Percentiles rank a stretch among this genome's conserved stretches.
These are phyloP conservation scores for Vireo altiloquus DNA, from an alignment of 2,113 vertebrate species.

Conservation along the genomic window DNA sequence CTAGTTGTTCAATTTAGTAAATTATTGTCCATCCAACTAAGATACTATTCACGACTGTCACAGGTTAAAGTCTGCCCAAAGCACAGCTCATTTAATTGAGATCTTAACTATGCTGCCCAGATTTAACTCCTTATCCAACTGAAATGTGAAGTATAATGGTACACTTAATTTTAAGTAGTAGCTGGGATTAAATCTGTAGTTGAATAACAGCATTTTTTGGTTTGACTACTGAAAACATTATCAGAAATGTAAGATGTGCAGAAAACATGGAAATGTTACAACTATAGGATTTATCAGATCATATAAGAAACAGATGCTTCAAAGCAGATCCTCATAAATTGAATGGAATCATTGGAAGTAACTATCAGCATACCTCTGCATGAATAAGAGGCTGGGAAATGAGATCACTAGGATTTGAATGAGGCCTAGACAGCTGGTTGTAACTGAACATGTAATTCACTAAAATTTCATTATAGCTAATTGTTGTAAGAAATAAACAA, in stretches of 20 bases:
- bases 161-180: not conserved
- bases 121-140: not conserved
- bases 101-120: not conserved
- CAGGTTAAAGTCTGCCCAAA: not conserved
- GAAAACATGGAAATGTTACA: not conserved
- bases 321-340: not conserved
- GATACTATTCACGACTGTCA: not conserved
- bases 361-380: not conserved
- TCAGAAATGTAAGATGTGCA: not conserved
- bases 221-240: not conserved
- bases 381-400: not conserved
- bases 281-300: not conserved
- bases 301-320: not conserved
- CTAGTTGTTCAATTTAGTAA: not conserved
- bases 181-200: not conserved
- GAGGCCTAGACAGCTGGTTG: not conserved
- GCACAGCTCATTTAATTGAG: not conserved
- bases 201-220: not conserved
- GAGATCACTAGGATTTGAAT: not conserved
- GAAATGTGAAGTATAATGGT: not conserved
- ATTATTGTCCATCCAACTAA: not conserved
- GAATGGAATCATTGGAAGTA: not conserved
- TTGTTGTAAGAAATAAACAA: not conserved
- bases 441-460: not conserved
- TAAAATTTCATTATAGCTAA: slow-evolving; percentile 8